A percentile compares a stretch with the other conserved stretches of the same genome.
Evolutionary conservation across 2,797 vertebrate genomes (phyloP).

Genomic region (Podarcis siculus): DNA sequence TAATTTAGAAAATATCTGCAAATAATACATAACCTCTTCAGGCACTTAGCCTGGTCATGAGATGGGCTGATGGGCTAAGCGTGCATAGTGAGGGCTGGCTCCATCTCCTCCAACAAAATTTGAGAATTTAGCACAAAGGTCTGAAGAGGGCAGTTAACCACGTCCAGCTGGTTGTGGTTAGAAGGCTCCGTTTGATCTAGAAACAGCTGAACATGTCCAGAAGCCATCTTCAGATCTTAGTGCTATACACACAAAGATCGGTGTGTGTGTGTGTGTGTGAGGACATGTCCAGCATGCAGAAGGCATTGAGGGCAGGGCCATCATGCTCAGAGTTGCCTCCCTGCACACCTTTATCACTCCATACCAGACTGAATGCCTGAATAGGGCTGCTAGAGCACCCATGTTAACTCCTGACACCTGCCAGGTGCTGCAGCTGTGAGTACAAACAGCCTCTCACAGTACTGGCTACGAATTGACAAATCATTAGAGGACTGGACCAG

Average conservation of each 20-base stretch:
- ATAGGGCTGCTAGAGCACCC: no score
- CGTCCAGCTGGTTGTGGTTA: no score
- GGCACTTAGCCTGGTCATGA: background rate
- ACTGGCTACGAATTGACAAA: background rate
- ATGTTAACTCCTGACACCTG: background rate
- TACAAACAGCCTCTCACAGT: background rate
- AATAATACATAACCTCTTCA: background rate
- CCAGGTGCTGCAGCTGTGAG: background rate
- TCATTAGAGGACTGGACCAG: no score
- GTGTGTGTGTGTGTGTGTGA: no score
- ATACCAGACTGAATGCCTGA: background rate
- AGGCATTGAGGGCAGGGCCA: background rate
- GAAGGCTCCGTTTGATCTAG: no score
- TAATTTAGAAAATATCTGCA: background rate
- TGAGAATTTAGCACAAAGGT: no score
- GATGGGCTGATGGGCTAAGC: background rate
- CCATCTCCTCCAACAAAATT: no score
- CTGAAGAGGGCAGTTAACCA: no score
- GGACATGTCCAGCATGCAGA: background rate
- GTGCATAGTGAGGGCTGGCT: background rate
- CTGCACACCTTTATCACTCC: background rate
- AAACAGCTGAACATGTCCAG: no score
- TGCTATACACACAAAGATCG: no score
- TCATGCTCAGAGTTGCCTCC: no score
- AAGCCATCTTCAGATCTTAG: no score